Base-by-base conservation (phyloP, 2,797 vertebrate species). In the Gymnoscopelus microlampas region DNA sequence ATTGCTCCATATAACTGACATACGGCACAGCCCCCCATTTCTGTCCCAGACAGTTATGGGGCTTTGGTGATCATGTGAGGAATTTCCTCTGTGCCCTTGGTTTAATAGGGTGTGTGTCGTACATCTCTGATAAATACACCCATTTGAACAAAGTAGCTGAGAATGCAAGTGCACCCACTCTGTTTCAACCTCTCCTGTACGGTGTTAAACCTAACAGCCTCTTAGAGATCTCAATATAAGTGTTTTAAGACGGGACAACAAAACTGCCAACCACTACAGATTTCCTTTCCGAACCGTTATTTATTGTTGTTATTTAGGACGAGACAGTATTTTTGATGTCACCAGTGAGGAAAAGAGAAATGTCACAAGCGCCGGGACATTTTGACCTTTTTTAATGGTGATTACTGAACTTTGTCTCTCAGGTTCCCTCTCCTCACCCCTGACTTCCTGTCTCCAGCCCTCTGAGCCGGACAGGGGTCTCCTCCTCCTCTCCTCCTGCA, bases 1-100 rank as follows among this genome's bases (percentile, higher is more conserved):
- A 94, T 93, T 91, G 91, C 87, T 78, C 91, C 91, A 93, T 94
- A 93, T 92, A 92, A 91, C 91, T 93, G 94, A 94, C 93, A 90
- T 92, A 93, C 83, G 88, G 90, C 92, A 67, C 84, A 81, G 92
- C 83, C 89, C 39, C 92, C 92, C 91, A 92, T 93, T 94, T 93
- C 90, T 87, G 91, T 91, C 89, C 78, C 77, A 63, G 93, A 94
- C 93, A 93, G 92, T 94, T 94, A 94, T 93, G 92, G 91, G 90
- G 83, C 90, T 83, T 83, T 64, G 77, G 91, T 90, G 91, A 93
- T 92, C 88, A 91, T 91, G 88, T 94, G 91, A 93, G 88, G 89
- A 88, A 94, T 94, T 88, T 91, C 89, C 91, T 87, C 74, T 68
- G 84, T 93, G 94, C 90, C 94, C 93, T 94, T 94, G 94, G 91